Conservation (phyloP, 2,797 vertebrate species). For the Dallia pectoralis region DNA sequence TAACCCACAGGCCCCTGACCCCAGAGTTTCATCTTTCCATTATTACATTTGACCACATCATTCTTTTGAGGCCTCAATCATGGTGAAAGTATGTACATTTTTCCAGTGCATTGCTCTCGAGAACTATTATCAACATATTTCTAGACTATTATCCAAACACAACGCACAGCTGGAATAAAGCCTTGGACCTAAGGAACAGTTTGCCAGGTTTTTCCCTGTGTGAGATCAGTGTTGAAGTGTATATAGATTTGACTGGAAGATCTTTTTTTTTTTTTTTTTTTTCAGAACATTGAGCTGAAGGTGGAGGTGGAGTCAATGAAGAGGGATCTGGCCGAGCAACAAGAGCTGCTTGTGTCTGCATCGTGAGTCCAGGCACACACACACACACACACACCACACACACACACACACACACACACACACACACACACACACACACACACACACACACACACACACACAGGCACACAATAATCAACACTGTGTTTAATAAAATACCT, state of each 20-base stretch:
- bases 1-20: too few species aligned
- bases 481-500: background rate
- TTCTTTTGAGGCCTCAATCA: background rate
- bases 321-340: slow-evolving; percentile 88
- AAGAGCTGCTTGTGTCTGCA: slow-evolving; percentile 90
- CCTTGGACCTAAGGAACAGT: background rate
- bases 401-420: too few species aligned
- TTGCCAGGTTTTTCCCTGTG: slow-evolving; percentile 25
- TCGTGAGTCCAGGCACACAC: slow-evolving; percentile 78
- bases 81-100: background rate
- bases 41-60: background rate
- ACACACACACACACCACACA: background rate
- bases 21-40: background rate
- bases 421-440: too few species aligned
- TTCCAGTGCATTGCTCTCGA: background rate
- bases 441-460: too few species aligned
- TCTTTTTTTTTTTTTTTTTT: slow-evolving; percentile 2
- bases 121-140: background rate
- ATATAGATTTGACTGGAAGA: background rate
- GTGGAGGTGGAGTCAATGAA: slow-evolving; percentile 97
- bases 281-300: slow-evolving; percentile 98
- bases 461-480: too few species aligned
- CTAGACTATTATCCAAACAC: background rate
- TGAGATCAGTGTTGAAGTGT: background rate
- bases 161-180: background rate